Conservation (phyloP, 2,113 vertebrate species). For the Ctenomys sociabilis region DNA sequence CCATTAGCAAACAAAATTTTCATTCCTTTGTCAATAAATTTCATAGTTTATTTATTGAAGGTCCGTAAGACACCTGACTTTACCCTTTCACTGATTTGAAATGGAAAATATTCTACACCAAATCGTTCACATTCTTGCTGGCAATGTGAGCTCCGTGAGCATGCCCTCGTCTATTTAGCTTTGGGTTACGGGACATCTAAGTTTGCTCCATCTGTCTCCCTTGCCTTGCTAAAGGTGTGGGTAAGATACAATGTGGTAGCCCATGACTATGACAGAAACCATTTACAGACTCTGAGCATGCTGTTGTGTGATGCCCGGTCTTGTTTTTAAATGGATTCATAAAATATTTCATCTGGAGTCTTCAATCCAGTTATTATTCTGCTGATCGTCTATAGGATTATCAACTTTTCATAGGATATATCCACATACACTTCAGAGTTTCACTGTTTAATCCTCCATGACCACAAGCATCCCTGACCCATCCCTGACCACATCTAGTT, state of each 20-base stretch:
- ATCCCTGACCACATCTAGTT: not conserved
- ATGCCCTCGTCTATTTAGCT: not conserved
- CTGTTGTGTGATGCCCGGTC: not conserved
- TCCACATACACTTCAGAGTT: not conserved
- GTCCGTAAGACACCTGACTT: not conserved
- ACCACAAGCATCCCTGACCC: not conserved
- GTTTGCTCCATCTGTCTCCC: not conserved
- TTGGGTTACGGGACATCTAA: not conserved
- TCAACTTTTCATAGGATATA: not conserved
- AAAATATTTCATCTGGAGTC: not conserved
- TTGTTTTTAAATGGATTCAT: not conserved
- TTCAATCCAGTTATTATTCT: not conserved
- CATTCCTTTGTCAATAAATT: not conserved
- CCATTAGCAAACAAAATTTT: not conserved
- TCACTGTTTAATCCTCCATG: not conserved
- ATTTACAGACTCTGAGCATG: not conserved
- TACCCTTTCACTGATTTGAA: not conserved
- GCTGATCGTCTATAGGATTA: not conserved
- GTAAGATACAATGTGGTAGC: not conserved
- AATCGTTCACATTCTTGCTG: not conserved
- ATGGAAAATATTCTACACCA: not conserved
- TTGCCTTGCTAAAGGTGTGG: not conserved
- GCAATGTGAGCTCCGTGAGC: not conserved
- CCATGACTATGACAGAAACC: not conserved
- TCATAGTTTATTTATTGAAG: constrained; percentile 43